Conservation (phyloP, 2,888 invertebrate species). For the Pandemis corylana region DNA sequence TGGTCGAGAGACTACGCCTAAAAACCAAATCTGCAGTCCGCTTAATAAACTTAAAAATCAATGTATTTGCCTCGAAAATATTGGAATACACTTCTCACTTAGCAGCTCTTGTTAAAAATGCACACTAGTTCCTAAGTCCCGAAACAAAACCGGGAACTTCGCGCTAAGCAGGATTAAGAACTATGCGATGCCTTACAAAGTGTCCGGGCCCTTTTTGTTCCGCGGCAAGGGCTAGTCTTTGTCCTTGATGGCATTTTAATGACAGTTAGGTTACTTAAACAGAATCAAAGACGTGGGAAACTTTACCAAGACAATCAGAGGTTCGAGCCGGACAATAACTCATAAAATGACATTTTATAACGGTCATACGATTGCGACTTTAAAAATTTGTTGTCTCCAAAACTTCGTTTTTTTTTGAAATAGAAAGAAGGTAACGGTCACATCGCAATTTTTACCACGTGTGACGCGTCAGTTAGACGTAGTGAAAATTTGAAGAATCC, state of each 20-base stretch:
- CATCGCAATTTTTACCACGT: no score
- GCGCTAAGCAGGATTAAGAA: slow-evolving; percentile 34
- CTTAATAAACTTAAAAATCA: no score
- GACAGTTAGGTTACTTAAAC: slow-evolving; percentile 23
- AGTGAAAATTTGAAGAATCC: no score
- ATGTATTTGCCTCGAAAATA: neutral
- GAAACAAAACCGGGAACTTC: neutral
- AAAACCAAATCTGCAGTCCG: no score
- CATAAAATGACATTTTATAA: slow-evolving; percentile 17
- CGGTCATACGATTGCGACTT: neutral
- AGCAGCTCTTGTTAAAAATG: neutral
- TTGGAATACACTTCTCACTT: neutral
- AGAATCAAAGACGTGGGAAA: slow-evolving; percentile 32
- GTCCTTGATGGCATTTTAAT: slow-evolving; percentile 42
- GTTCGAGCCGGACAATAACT: slow-evolving; percentile 7
- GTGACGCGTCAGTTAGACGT: no score
- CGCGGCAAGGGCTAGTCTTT: slow-evolving; percentile 26
- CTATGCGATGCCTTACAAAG: slow-evolving; percentile 25
- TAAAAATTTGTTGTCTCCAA: neutral
- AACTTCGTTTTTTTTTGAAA: neutral
- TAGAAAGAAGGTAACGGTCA: no score
- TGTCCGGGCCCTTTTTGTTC: slow-evolving; percentile 21
- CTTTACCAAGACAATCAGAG: slow-evolving; percentile 23
- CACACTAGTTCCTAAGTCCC: neutral
- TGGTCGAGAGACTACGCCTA: no score